Base-by-base conservation (phyloP, 1,140 invertebrate species). In the Ips nitidus region DNA sequence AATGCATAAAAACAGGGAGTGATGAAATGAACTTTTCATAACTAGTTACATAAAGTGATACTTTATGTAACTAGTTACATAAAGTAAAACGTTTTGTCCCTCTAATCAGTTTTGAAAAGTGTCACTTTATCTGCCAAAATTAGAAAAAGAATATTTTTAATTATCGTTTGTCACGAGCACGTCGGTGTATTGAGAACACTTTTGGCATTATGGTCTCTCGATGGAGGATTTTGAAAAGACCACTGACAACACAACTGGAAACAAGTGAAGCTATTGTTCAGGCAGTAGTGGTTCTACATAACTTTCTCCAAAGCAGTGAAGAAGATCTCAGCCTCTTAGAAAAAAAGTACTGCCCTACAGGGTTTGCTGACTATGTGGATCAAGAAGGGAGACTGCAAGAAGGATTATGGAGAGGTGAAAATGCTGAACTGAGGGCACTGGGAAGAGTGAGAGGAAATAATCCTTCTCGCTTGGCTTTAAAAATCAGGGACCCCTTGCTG, bases 201-300 rank as follows among this genome's bases (percentile, higher is more conserved):
- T 47, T 47, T 47, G 45, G 45, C 45, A 47, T 47, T 47, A 47
- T 47, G n/a, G n/a, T n/a, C n/a, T n/a, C n/a, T n/a, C n/a, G n/a
- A n/a, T n/a, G 45, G 45, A 47, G 45, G n/a, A 47, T 47, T 5
- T 47, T 47, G 4, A 4, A n/a, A 47, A 4, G n/a, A 5, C 4
- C 45, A 5, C 4, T 47, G 4, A 47, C n/a, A 4, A n/a, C 45
- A 5, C 4, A 47, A 5, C 4, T 47, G n/a, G 4, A 4, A 47
- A 47, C 45, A 47, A n/a, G 4, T 47, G 45, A 47, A 47, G 4
- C n/a, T 5, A 47, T 47, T 47, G 45, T 47, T 4, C 4, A 4
- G n/a, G 45, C 45, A 5, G 4, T n/a, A 47, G 45, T 47, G 4
- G 4, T 4, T 47, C n/a, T 47, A 47, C 45, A 47, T 47, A 47